A percentile compares a stretch with the other conserved stretches of the same genome.
Conservation (phyloP, 1,140 invertebrate species). For the Drosophila rufa region DNA sequence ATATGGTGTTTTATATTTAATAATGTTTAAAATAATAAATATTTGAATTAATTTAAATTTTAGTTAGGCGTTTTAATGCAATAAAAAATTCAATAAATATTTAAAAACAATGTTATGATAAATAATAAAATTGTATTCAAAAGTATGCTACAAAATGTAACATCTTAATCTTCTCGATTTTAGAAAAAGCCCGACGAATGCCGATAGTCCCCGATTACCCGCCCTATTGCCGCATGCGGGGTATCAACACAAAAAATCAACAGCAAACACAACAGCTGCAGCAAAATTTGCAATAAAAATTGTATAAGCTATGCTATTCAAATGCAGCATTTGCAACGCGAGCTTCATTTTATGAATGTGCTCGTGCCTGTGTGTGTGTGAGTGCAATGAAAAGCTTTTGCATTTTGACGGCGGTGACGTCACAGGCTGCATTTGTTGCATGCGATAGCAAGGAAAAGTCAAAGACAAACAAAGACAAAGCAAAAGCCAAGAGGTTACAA, state of each 20-base stretch:
- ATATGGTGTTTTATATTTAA: too few species aligned
- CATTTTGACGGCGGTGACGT: conserved; percentile 49
- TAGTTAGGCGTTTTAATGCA: too few species aligned
- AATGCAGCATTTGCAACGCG: conserved; percentile 37
- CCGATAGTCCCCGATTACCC: background rate
- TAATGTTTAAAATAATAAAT: background rate
- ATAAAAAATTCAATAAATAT: too few species aligned
- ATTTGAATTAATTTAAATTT: background rate
- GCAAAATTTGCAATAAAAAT: conserved; percentile 45
- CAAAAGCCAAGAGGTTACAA: background rate
- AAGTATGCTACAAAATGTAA: too few species aligned
- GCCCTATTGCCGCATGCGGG: conserved; percentile 20
- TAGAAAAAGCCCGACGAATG: too few species aligned
- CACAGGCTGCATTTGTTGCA: conserved; percentile 75
- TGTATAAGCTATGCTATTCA: conserved; percentile 57
- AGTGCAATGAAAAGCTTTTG: conserved; percentile 40
- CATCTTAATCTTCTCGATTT: too few species aligned
- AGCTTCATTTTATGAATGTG: conserved; percentile 7
- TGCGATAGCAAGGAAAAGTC: conserved; percentile 10
- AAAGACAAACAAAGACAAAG: conserved; percentile 6
- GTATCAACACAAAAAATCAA: conserved; percentile 31
- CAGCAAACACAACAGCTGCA: conserved; percentile 62
- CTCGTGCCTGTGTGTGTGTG: background rate
- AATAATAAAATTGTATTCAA: too few species aligned
- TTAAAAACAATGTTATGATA: too few species aligned